phyloP scores from a whole-genome alignment of 2,888 invertebrate species.

The Phengaris alcon region DNA sequence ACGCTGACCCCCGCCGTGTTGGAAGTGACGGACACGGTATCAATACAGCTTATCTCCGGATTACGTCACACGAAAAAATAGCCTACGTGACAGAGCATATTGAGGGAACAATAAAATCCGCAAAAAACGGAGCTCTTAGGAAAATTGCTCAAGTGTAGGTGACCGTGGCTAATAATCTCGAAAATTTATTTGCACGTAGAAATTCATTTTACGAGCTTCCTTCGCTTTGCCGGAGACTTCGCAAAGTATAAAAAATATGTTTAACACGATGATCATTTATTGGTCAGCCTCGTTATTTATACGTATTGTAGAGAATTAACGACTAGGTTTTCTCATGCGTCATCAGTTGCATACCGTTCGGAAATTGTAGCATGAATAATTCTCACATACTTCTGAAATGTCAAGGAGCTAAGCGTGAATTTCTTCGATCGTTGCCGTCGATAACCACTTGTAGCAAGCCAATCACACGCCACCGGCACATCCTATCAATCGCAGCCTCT shows the following conservation, averaged over 20 bases:
- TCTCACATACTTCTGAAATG: neutral
- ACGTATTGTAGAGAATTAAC: too few species aligned
- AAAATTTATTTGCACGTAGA: neutral
- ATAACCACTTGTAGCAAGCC: constrained; percentile 44
- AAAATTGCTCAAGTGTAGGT: constrained; percentile 13
- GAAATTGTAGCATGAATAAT: neutral
- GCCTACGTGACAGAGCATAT: constrained; percentile 43
- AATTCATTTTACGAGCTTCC: neutral
- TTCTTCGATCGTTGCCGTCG: neutral
- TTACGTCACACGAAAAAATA: constrained; percentile 41
- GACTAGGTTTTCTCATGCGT: too few species aligned
- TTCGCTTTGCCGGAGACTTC: neutral
- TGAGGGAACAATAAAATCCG: constrained; percentile 32
- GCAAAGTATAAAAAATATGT: too few species aligned
- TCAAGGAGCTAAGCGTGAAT: neutral
- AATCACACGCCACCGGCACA: constrained; percentile 49
- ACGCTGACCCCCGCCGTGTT: constrained; percentile 51
- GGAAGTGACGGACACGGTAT: constrained; percentile 60
- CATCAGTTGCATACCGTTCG: too few species aligned
- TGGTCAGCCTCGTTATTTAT: too few species aligned
- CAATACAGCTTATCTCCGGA: constrained; percentile 62
- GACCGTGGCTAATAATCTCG: neutral
- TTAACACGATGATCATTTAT: too few species aligned
- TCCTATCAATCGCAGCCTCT: constrained; percentile 66
- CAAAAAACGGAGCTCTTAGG: constrained; percentile 21